A percentile compares a stretch with the other conserved stretches of the same genome.
These are phyloP conservation scores for Latrodectus hesperus DNA, from an alignment of 2,888 invertebrate species.

Conservation along the genomic window DNA sequence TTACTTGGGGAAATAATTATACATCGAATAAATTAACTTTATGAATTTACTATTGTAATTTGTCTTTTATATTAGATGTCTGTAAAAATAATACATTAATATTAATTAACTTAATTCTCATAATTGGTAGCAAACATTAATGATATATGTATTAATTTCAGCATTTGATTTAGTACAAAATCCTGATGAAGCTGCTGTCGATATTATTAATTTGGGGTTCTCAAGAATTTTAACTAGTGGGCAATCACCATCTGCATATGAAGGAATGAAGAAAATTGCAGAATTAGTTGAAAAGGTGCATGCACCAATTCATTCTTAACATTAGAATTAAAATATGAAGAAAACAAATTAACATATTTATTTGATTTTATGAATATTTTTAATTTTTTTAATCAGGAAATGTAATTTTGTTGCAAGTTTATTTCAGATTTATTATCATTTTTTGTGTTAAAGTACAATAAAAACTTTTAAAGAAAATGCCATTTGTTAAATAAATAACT, in stretches of 20 bases:
- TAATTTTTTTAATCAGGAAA: neutral
- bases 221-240: constrained; percentile 21
- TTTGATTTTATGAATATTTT: neutral
- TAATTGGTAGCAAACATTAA: too few species aligned
- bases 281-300: neutral
- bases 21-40: too few species aligned
- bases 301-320: too few species aligned
- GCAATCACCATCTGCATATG: neutral
- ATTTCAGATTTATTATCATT: neutral
- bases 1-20: too few species aligned
- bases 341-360: neutral
- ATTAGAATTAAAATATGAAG: too few species aligned
- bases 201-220: constrained; percentile 2
- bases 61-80: too few species aligned
- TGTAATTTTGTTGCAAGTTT: neutral
- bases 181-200: neutral
- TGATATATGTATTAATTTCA: neutral
- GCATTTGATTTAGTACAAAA: neutral
- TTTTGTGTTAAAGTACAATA: neutral
- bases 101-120: too few species aligned
- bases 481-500: too few species aligned
- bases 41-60: too few species aligned
- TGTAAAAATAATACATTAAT: too few species aligned
- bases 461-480: too few species aligned
- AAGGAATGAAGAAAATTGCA: neutral